Percentiles rank a stretch among this genome's conserved stretches.
Evolutionary conservation across 2,113 vertebrate genomes (phyloP).

Genomic region (Heliornis fulica): DNA sequence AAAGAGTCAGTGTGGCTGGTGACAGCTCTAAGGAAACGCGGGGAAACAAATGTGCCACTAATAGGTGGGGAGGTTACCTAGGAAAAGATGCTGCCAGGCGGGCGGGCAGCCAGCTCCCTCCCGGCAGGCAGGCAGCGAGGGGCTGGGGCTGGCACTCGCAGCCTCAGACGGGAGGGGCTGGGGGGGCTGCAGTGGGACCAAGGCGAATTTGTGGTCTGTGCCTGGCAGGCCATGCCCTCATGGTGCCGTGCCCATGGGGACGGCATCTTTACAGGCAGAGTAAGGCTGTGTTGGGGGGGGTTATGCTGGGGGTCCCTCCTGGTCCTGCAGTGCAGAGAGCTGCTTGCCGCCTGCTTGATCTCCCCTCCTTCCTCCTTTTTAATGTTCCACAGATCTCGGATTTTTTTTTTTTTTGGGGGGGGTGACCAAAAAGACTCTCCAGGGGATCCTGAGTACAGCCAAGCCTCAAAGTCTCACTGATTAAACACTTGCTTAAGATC

Average conservation of each 20-base stretch:
- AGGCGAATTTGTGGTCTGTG: neutral
- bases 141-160: neutral
- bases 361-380: neutral
- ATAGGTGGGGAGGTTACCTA: constrained; percentile 70
- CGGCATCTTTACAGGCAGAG: neutral
- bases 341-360: neutral
- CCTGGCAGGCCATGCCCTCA: accelerated
- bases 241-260: neutral
- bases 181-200: neutral
- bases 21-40: constrained; percentile 61
- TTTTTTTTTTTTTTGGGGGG: neutral
- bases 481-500: neutral
- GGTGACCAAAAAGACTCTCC: neutral
- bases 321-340: neutral
- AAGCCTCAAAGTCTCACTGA: neutral
- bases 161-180: accelerated
- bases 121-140: neutral
- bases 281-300: neutral
- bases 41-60: constrained; percentile 67
- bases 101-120: neutral
- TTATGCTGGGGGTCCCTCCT: neutral
- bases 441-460: neutral
- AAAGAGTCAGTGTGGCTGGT: constrained; percentile 66
- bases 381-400: neutral
- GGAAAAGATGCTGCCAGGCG: constrained; percentile 18